A percentile compares a stretch with the other conserved stretches of the same genome.
Evolutionary conservation across 2,113 vertebrate genomes (phyloP).

Genomic region (Entelurus aequoreus): DNA sequence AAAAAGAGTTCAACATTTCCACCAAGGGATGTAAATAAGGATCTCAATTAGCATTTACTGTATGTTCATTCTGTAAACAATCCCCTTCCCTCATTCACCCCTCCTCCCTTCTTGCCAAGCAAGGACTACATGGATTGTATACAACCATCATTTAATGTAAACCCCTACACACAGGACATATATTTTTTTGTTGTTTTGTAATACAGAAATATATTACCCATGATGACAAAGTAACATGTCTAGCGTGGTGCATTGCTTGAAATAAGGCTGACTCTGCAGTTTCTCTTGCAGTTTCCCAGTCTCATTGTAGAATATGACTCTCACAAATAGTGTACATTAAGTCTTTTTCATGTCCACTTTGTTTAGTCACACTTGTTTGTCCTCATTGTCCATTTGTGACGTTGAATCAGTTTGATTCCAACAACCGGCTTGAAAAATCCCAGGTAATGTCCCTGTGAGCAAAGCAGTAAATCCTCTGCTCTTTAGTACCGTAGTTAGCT

Average conservation of each 20-base stretch:
- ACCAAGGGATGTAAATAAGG: neutral
- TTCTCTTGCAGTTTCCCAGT: neutral
- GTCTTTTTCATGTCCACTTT: too few species aligned
- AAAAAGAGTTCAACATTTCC: neutral
- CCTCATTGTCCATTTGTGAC: too few species aligned
- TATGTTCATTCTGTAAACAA: slow-evolving; percentile 3
- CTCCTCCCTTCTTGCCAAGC: slow-evolving; percentile 12
- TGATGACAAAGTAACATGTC: slow-evolving; percentile 39
- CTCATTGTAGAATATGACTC: too few species aligned
- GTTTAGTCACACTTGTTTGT: too few species aligned
- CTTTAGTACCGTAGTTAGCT: too few species aligned
- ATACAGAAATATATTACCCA: slow-evolving; percentile 64
- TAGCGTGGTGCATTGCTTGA: neutral
- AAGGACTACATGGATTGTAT: slow-evolving; percentile 66
- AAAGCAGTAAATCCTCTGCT: too few species aligned
- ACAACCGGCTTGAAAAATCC: too few species aligned
- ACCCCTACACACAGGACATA: slow-evolving; percentile 27
- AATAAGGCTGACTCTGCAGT: neutral
- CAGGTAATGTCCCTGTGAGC: too few species aligned
- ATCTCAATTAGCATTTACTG: neutral
- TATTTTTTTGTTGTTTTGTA: slow-evolving; percentile 52
- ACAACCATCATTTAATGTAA: slow-evolving; percentile 55
- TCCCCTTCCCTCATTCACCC: neutral
- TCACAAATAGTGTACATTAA: too few species aligned
- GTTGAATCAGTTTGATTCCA: too few species aligned